Conservation (phyloP, 2,888 invertebrate species). For the Parnassius orleans region DNA sequence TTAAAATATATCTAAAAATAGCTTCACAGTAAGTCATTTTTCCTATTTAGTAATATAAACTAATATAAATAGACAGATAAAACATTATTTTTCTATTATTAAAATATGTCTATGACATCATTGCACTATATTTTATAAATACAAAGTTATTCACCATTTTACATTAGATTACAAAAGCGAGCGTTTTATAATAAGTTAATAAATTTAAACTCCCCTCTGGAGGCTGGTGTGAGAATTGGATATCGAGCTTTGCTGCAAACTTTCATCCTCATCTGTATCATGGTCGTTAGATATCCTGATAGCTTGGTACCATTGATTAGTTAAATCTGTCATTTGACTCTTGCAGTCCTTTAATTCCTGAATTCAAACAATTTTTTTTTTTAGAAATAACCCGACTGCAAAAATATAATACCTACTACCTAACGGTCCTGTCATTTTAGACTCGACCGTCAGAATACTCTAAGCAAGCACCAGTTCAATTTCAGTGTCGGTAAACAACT, state of each 20-base stretch:
- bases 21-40: no score
- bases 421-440: no score
- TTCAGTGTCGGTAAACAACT: no score
- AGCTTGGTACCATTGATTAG: constrained; percentile 98
- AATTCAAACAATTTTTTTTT: constrained; percentile 14
- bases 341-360: constrained; percentile 97
- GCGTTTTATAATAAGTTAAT: not conserved
- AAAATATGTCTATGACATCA: constrained; percentile 11
- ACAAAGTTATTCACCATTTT: constrained; percentile 24
- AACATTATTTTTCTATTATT: not conserved
- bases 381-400: no score
- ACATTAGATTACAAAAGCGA: constrained; percentile 4
- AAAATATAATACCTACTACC: no score
- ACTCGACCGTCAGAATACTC: no score
- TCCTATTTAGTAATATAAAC: no score
- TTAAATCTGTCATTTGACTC: constrained; percentile 97
- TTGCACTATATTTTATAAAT: constrained; percentile 14
- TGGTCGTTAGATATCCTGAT: constrained; percentile 93
- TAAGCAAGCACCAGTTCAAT: no score
- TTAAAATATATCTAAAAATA: no score
- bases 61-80: no score
- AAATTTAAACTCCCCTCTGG: constrained; percentile 62
- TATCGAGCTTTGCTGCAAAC: constrained; percentile 60
- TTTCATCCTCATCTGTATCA: constrained; percentile 88
- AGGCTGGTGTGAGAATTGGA: constrained; percentile 65